These are phyloP conservation scores for zebrafish (Danio rerio) DNA, from an alignment of 2,113 vertebrate genomes.

Conservation along the genomic window GRCz12tu NC_133177.1:44718501-44719000, in stretches of 20 bases:
- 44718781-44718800: neutral
- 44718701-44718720: neutral
- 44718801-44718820: neutral
- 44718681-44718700: conserved; percentile 2
- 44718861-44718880: neutral
- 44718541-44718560: conserved; percentile 23
- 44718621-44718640: conserved; percentile 27
- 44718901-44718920: neutral
- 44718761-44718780: neutral
- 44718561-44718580: neutral
- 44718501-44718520: neutral
- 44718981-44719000: no score
- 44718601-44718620: conserved; percentile 33
- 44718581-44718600: conserved; percentile 18
- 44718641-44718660: conserved; percentile 42
- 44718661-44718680: conserved; percentile 35
- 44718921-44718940: conserved; percentile 2
- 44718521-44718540: conserved; percentile 60
- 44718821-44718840: conserved; percentile 1
- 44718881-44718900: conserved; percentile 9
- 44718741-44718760: neutral
- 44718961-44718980: neutral
- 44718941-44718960: neutral
- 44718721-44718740: neutral
- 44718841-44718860: neutral